These are phyloP conservation scores for Alviniconcha marisindica DNA, from an alignment of 1,140 invertebrate species.

Conservation along the genomic window DNA sequence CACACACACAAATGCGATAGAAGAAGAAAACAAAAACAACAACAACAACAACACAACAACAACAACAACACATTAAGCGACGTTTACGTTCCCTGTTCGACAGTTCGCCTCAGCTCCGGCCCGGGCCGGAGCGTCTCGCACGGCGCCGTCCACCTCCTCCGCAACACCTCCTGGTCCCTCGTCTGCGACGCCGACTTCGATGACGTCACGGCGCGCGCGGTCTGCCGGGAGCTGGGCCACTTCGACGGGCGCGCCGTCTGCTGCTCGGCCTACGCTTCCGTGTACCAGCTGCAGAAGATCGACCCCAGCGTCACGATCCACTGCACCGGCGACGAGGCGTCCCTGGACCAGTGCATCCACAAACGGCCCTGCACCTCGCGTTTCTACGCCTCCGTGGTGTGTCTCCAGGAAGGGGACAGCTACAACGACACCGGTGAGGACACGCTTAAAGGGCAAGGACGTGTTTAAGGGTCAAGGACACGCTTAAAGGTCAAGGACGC, in stretches of 20 bases:
- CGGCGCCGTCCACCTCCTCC: constrained; percentile 56
- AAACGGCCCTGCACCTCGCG: constrained; percentile 49
- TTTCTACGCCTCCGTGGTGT: constrained; percentile 62
- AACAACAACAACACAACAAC: no score
- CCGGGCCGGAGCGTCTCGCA: constrained; percentile 39
- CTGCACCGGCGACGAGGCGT: constrained; percentile 52
- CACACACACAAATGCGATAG: no score
- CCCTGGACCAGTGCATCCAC: constrained; percentile 50
- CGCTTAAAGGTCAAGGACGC: no score
- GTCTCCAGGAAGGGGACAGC: constrained; percentile 36
- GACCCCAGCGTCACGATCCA: constrained; percentile 3
- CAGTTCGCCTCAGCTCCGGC: constrained; percentile 61
- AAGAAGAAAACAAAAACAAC: no score
- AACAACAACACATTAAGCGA: no score
- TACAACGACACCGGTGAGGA: constrained; percentile 39
- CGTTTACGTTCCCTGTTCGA: no score
- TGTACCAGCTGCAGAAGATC: constrained; percentile 1
- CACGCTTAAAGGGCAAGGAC: no score
- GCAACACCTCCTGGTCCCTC: constrained; percentile 52
- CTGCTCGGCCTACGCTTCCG: constrained; percentile 59
- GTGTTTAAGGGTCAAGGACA: no score
- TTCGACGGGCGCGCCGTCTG: constrained; percentile 59
- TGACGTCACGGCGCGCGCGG: constrained; percentile 56
- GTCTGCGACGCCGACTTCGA: constrained; percentile 63
- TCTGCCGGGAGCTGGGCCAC: constrained; percentile 59